Evolutionary conservation across 2,113 vertebrate species (phyloP).

Genomic region (Ondatra zibethicus): DNA sequence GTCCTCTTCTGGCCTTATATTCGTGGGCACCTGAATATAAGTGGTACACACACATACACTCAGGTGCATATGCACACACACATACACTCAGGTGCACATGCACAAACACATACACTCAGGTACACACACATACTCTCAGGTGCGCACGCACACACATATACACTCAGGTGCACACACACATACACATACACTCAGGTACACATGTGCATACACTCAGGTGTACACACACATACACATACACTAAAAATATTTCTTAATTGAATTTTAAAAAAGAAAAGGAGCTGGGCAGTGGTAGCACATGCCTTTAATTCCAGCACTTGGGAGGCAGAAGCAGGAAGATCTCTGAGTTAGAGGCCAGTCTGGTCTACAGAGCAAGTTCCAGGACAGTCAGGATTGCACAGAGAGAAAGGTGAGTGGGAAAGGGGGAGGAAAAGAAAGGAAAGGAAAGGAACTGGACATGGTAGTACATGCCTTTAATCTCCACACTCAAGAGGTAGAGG

Average conservation of each 20-base stretch:
- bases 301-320: not conserved
- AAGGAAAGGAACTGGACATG: not conserved
- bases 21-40: not conserved
- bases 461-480: not conserved
- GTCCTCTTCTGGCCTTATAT: not conserved
- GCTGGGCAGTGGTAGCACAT: too few species aligned
- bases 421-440: rapidly evolving
- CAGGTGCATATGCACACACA: not conserved
- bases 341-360: not conserved
- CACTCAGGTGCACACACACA: too few species aligned
- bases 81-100: not conserved
- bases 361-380: not conserved
- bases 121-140: too few species aligned
- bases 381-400: not conserved
- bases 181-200: not conserved
- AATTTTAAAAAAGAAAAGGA: not conserved
- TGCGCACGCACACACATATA: too few species aligned
- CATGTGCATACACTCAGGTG: too few species aligned
- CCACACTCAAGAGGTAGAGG: too few species aligned
- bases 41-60: not conserved
- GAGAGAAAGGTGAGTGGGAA: too few species aligned
- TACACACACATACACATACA: not conserved
- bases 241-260: not conserved
- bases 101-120: not conserved
- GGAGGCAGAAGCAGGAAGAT: not conserved